phyloP scores from a whole-genome alignment of 2,797 vertebrate species.

The Chrosomus eos region DNA sequence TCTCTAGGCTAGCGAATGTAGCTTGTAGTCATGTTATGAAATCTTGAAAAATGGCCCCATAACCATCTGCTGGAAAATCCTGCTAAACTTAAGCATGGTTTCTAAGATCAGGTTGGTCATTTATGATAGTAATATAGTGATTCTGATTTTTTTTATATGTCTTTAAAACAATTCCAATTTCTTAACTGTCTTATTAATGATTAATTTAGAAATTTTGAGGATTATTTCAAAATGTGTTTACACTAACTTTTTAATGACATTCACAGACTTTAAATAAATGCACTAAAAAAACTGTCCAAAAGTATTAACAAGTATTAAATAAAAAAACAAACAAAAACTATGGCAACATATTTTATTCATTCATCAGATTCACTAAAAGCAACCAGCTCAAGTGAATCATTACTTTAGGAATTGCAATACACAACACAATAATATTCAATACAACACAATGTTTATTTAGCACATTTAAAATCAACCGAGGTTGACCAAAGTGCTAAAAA shows the following conservation, averaged over 20 bases:
- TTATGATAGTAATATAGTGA: not conserved
- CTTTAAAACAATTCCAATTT: not conserved
- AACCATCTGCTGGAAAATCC: not conserved
- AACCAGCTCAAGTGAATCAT: too few relatives aligned
- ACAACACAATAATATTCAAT: too few relatives aligned
- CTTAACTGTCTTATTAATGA: not conserved
- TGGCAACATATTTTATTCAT: not conserved
- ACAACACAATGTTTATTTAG: too few relatives aligned
- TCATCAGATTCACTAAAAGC: not conserved
- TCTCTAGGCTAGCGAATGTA: not conserved
- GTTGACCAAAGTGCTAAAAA: not conserved
- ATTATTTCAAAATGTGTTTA: not conserved
- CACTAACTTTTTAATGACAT: not conserved
- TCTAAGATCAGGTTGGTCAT: not conserved
- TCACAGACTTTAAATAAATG: not conserved
- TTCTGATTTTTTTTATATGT: not conserved
- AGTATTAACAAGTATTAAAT: too few relatives aligned
- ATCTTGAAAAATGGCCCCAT: not conserved
- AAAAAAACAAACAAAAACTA: too few relatives aligned
- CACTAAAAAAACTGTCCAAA: too few relatives aligned
- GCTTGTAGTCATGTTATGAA: not conserved
- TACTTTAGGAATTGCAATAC: too few relatives aligned
- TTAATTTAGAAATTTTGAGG: not conserved
- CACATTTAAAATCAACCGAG: not conserved
- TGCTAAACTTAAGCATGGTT: not conserved